Base-by-base conservation (phyloP, 1,140 invertebrate genomes). In the Listronotus bonariensis region DNA sequence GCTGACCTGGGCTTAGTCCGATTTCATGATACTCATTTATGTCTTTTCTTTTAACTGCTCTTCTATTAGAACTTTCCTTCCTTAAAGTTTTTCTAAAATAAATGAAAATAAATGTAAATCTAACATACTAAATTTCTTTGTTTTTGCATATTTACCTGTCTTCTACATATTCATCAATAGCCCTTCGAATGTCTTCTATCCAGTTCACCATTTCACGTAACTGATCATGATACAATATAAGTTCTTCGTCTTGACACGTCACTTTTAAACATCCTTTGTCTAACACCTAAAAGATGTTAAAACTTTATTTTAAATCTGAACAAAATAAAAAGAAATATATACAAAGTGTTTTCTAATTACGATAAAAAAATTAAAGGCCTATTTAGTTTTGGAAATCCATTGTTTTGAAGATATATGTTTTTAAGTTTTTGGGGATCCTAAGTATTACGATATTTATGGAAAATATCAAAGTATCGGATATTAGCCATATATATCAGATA, bases 51-150 rank as follows among this genome's bases (percentile, higher is more conserved):
- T 81, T 76, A 11, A 86, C 79, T 42, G 85, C 84, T 46, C 81
- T 80, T 48, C 85, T 78, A 6, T 83, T 81, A 59, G 85, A 87
- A 38, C 84, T 86, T 53, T 85, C 84, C 70, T 86, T 87, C 36
- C 83, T 75, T 36, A 87, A 75, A 17, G 86, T 87, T 68, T 84
- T 83, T 48, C 84, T 66, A 18, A 38, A 49, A 53, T 20, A 9
- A 9, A 26, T 12, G 36, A 38, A 20, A 40, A 41, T 6, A 8
- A 12, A 11, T 46, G 6, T 5, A 48, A 11, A 17, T 14, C 32
- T 53, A 11, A 36, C 3, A 36, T 36, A 36, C 11, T 36, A 36
- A 36, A 26, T 5, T 1, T 26, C 5, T 26, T 26, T 26, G 20
- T 36, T 8, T 36, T 36, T 20, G n/a, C n/a, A 26, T 49, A 11